These are phyloP conservation scores for Hoplostethus atlanticus DNA, from an alignment of 2,797 vertebrate species.

Conservation along the genomic window DNA sequence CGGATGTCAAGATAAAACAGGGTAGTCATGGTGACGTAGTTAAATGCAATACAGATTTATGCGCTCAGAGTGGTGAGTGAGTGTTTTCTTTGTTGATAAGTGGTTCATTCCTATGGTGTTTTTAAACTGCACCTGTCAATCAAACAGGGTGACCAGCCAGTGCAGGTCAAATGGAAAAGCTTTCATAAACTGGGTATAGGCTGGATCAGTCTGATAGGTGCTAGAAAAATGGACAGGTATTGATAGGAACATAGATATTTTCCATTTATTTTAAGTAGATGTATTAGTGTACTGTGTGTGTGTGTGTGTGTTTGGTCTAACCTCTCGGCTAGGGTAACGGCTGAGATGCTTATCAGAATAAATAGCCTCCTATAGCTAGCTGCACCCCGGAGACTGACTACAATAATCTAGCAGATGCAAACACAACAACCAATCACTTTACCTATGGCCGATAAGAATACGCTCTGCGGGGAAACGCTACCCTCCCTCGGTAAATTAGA, in stretches of 20 bases:
- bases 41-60: neutral
- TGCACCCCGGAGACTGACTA: constrained; percentile 22
- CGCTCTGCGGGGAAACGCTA: neutral
- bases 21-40: neutral
- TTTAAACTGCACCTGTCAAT: too few relatives aligned
- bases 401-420: constrained; percentile 36
- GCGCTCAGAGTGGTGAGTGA: too few relatives aligned
- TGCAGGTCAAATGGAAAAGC: too few relatives aligned
- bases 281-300: neutral
- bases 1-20: too few relatives aligned
- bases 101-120: too few relatives aligned
- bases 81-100: too few relatives aligned
- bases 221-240: too few relatives aligned
- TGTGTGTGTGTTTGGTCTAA: neutral
- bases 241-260: too few relatives aligned
- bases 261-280: too few relatives aligned
- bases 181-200: too few relatives aligned
- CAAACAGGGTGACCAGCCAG: too few relatives aligned
- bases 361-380: constrained; percentile 16
- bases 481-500: neutral
- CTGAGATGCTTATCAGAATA: constrained; percentile 27
- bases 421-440: constrained; percentile 20
- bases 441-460: constrained; percentile 23
- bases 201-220: too few relatives aligned
- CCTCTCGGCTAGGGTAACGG: neutral